Percentiles rank a stretch among this genome's conserved stretches.
Conservation (phyloP, 2,888 invertebrate species). For the Clanis bilineata region DNA sequence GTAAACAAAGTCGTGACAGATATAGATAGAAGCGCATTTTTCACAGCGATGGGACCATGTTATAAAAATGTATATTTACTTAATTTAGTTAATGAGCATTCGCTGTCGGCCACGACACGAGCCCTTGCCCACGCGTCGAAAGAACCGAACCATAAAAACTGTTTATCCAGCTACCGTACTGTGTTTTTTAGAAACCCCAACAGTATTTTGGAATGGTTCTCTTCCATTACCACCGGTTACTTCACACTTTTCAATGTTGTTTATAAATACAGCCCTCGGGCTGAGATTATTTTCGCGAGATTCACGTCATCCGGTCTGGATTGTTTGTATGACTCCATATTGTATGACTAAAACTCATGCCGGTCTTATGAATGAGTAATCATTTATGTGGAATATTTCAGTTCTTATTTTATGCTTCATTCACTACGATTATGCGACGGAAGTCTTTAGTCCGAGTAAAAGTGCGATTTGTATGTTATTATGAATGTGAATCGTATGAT, state of each 20-base stretch:
- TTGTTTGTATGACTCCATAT: conserved; percentile 61
- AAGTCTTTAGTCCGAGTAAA: neutral
- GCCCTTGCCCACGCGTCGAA: conserved; percentile 20
- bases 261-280: conserved; percentile 59
- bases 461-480: neutral
- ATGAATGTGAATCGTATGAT: neutral
- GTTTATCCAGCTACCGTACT: conserved; percentile 32
- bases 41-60: conserved; percentile 1
- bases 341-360: conserved; percentile 68
- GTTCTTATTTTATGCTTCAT: conserved; percentile 16
- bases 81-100: conserved; percentile 21
- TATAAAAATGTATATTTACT: conserved; percentile 14
- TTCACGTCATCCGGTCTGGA: conserved; percentile 67
- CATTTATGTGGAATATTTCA: conserved; percentile 28
- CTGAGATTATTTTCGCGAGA: conserved; percentile 65
- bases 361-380: conserved; percentile 56
- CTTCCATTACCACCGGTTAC: conserved; percentile 46
- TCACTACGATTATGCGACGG: conserved; percentile 10
- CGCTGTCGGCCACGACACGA: conserved; percentile 22
- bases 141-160: conserved; percentile 33
- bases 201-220: conserved; percentile 39
- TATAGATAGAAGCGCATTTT: conserved; percentile 14
- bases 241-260: conserved; percentile 51
- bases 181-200: conserved; percentile 32
- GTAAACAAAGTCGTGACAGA: conserved; percentile 8